A percentile compares a stretch with the other conserved stretches of the same genome.
Evolutionary conservation across 23 tunicate species (phyloP).

Genomic region (Phallusia fumigata): DNA sequence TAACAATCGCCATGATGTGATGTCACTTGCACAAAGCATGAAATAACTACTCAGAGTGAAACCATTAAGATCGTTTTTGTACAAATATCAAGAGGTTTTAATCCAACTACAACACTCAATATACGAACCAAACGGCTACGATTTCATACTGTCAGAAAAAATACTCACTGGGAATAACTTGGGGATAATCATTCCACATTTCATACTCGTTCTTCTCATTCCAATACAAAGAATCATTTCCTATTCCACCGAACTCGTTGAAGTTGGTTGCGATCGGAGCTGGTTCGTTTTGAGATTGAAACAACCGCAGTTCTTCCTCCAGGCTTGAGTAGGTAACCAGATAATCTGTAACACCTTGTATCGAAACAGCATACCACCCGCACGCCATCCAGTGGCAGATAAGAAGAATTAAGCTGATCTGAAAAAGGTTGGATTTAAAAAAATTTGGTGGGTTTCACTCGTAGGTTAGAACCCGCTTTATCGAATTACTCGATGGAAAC

Average conservation of each 20-base stretch:
- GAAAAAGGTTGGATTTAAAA: neutral
- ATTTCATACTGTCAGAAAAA: no score
- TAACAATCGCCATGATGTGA: no score
- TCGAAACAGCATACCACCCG: conserved; percentile 64
- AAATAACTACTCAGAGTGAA: no score
- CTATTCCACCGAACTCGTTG: conserved; percentile 7
- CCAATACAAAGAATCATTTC: conserved; percentile 11
- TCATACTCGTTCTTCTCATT: neutral
- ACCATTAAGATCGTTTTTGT: no score
- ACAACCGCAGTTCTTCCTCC: neutral
- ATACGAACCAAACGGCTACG: neutral
- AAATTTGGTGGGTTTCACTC: no score
- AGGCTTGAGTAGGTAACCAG: neutral
- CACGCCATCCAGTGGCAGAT: conserved; percentile 93
- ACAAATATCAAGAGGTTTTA: no score
- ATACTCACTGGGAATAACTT: neutral
- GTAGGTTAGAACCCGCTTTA: no score
- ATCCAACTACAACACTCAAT: no score
- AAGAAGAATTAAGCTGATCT: conserved; percentile 52
- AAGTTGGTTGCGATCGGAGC: neutral
- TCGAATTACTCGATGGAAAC: no score
- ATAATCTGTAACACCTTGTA: conserved; percentile 20
- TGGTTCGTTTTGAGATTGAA: neutral
- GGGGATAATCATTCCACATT: neutral
- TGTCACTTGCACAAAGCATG: no score